These are phyloP conservation scores for Brenthis ino DNA, from an alignment of 2,888 invertebrate genomes.

Conservation along the genomic window DNA sequence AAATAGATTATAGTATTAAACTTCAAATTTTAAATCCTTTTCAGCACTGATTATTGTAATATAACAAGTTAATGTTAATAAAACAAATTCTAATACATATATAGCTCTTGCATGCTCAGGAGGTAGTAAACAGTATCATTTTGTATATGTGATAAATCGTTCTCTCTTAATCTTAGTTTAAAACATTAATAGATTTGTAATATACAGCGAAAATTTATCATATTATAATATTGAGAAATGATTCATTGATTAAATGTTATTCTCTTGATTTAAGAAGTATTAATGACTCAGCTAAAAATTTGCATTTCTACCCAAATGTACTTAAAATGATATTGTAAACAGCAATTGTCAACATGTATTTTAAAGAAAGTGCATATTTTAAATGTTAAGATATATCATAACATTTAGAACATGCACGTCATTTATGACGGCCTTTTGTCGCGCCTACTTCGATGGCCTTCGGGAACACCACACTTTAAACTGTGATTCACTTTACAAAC, in stretches of 20 bases:
- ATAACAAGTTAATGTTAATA: slow-evolving; percentile 29
- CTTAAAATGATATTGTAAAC: slow-evolving; percentile 67
- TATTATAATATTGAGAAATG: slow-evolving; percentile 13
- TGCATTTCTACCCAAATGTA: slow-evolving; percentile 55
- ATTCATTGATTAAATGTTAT: slow-evolving; percentile 13
- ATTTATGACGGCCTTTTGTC: slow-evolving; percentile 54
- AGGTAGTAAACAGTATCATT: slow-evolving; percentile 33
- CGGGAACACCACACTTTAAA: slow-evolving; percentile 69
- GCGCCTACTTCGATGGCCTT: slow-evolving; percentile 66
- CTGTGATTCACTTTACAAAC: slow-evolving; percentile 78
- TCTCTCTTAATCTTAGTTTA: slow-evolving; percentile 37
- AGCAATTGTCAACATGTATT: slow-evolving; percentile 40
- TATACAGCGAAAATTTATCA: slow-evolving; percentile 13
- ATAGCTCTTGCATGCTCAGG: slow-evolving; percentile 30
- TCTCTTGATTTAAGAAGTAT: slow-evolving; percentile 31
- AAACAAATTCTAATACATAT: slow-evolving; percentile 30
- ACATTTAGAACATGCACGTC: too few species aligned
- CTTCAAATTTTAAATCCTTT: slow-evolving; percentile 18
- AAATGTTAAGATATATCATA: slow-evolving; percentile 52
- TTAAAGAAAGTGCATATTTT: slow-evolving; percentile 45
- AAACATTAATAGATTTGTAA: slow-evolving; percentile 29
- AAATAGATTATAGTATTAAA: slow-evolving; percentile 41
- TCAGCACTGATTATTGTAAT: slow-evolving; percentile 33
- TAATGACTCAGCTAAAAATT: slow-evolving; percentile 35
- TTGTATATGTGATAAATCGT: slow-evolving; percentile 39